These are phyloP conservation scores for Galaxea fascicularis DNA, from an alignment of 92 coral and sea anemone species.

Conservation along the genomic window DNA sequence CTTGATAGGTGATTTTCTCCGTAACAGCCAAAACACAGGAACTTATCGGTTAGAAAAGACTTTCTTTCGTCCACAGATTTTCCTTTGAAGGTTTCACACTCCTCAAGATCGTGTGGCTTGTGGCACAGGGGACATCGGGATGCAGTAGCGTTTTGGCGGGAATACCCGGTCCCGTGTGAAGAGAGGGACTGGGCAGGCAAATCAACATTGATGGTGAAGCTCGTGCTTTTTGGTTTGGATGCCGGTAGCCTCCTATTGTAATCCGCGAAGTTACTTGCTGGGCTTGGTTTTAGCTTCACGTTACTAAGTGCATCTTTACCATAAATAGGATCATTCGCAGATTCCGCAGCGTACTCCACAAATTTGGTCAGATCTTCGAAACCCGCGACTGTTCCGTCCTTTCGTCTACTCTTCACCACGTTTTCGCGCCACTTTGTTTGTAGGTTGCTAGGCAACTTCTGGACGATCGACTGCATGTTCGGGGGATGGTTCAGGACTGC, in stretches of 20 bases:
- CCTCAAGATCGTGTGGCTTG: slow-evolving; percentile 56
- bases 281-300: not conserved
- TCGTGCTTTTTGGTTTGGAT: not conserved
- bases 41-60: slow-evolving; percentile 41
- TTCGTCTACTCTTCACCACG: slow-evolving; percentile 19
- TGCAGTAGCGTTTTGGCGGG: not conserved
- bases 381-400: not conserved
- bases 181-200: slow-evolving; percentile 12
- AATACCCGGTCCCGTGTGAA: not conserved
- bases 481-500: slow-evolving; percentile 70
- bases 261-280: not conserved
- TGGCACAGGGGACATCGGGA: slow-evolving; percentile 35
- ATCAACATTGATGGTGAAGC: slow-evolving; percentile 4
- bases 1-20: slow-evolving; percentile 63
- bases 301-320: slow-evolving; percentile 58
- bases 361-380: too few species aligned
- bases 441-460: slow-evolving; percentile 40
- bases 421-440: slow-evolving; percentile 66
- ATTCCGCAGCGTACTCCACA: too few species aligned
- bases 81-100: slow-evolving; percentile 44
- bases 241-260: not conserved
- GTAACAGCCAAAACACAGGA: slow-evolving; percentile 64
- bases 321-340: too few species aligned
- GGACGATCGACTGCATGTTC: slow-evolving; percentile 54
- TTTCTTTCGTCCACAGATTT: too few species aligned